phyloP scores from a whole-genome alignment of 1,140 invertebrate genomes.

The Trichonephila inaurata region DNA sequence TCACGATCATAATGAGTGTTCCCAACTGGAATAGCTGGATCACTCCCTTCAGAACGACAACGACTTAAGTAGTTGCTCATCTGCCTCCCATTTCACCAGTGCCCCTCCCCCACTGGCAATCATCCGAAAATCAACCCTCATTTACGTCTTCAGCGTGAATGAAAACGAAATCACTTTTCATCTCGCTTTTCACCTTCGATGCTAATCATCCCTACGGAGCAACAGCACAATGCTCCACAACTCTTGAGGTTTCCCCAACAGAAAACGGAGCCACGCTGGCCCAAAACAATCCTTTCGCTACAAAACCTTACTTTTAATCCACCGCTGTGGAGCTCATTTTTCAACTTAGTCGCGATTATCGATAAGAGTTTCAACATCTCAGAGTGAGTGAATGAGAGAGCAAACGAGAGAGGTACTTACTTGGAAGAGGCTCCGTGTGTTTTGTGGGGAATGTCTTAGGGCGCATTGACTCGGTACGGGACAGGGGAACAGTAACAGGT shows the following conservation, averaged over 20 bases:
- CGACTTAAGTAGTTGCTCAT: conserved; percentile 7
- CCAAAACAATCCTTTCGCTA: conserved; percentile 18
- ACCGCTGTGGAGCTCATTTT: conserved; percentile 14
- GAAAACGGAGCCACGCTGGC: not conserved
- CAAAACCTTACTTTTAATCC: conserved; percentile 14
- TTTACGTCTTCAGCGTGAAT: conserved; percentile 15
- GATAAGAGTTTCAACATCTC: conserved; percentile 8
- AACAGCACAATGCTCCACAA: not conserved
- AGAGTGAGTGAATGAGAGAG: not conserved
- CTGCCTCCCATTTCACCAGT: not conserved
- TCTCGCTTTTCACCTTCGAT: conserved; percentile 8
- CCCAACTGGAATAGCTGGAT: not conserved
- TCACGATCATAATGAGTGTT: not conserved
- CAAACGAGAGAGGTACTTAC: conserved; percentile 49
- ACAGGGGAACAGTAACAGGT: conserved; percentile 38
- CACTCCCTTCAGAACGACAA: not conserved
- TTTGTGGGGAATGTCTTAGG: conserved; percentile 30
- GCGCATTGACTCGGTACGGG: conserved; percentile 54
- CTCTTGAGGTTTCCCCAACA: conserved; percentile 23
- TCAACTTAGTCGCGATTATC: conserved; percentile 35
- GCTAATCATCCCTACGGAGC: conserved; percentile 8
- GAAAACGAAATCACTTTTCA: conserved; percentile 38
- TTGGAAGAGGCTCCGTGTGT: not conserved
- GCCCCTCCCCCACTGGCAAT: not conserved
- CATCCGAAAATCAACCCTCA: conserved; percentile 33